Evolutionary conservation across 2,797 vertebrate genomes (phyloP), one percentile per base, ranked within the genome.

Genomic region (Crypturellus tataupa): DNA sequence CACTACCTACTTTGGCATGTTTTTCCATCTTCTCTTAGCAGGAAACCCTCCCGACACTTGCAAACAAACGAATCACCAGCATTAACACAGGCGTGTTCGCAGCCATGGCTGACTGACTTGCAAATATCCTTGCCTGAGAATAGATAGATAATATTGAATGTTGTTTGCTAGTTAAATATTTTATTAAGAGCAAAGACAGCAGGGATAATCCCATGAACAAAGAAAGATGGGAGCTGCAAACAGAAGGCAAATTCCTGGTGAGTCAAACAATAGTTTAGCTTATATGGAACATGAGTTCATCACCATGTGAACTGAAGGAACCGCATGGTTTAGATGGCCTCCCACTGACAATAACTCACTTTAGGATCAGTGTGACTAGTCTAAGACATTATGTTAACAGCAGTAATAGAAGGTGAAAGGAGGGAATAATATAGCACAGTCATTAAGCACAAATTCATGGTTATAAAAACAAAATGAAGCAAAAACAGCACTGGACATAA

Each of bases 41-140:
- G 62, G 85, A 98, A 99, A 85, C 98, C 98, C 58, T 98, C 98
- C 56, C 96, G 98, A 96, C 99, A 99, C 83, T 94, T 98, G 95
- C 98, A 99, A 82, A 97, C 82, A 85, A 98, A 99, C 27, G 98
- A 98, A 87, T 97, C 92, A 7, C 94, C 97, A 70, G 83, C 95
- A 93, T 96, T 98, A 90, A 98, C 94, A 80, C 98, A 99, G 72
- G 91, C 91, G 63, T 99, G 98, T 89, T 99, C 98, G 87, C 98
- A 99, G 95, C 98, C 98, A 2, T 98, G 98, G 67, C 92, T 96
- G 75, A 97, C 93, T 0, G 98, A 97, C 94, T 98, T 98, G 97
- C 98, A 99, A 87, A 97, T 62, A 85, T 98, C 98, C 96, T 98
- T 95, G 94, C 97, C 98, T 99, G 92, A 55, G 87, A 93, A 93